Evolutionary conservation across 2,888 invertebrate genomes (phyloP), one percentile per base, ranked within the genome.

Genomic region (Herminia tarsipennalis): DNA sequence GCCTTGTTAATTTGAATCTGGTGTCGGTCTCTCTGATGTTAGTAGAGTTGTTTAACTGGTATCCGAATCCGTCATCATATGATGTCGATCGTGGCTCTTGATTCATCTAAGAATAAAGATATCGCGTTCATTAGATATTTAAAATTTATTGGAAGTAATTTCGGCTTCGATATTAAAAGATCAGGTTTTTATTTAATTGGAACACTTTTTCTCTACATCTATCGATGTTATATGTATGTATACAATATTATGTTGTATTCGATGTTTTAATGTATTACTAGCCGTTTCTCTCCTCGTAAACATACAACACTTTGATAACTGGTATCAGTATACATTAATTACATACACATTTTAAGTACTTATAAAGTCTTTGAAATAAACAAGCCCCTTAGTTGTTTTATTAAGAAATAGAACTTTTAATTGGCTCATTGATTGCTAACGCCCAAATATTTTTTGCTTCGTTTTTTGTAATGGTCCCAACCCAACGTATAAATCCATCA

Each of bases 1-100:
- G 83, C 79, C 84, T 86, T 86, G 88, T 89, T 88, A 87, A 87
- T 87, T 84, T 80, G 77, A 81, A 82, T 77, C 77, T 73, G 69
- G 66, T 61, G 77, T 74, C 88, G 87, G 85, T 67, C 50, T 71
- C 80, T 90, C 85, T 88, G 86, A 89, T 81, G 60, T 72, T 70
- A 66, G 70, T 74, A 55, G 70, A 83, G 78, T 78, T 74, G 85
- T 81, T 70, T 68, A 81, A 83, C 84, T 75, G 73, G 83, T 81
- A 76, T 81, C 68, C 60, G 73, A 80, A 82, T 80, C 78, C 80
- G 78, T 82, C 81, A 78, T 82, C 73, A 68, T 63, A 73, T 67
- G 63, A 72, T 61, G 67, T 73, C 74, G 72, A 76, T 71, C 61
- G 58, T 65, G 66, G 70, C 61, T 79, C 75, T 81, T 66, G 71